Evolutionary conservation across 2,888 invertebrate genomes (phyloP).

Genomic region (Athalia rosae): DNA sequence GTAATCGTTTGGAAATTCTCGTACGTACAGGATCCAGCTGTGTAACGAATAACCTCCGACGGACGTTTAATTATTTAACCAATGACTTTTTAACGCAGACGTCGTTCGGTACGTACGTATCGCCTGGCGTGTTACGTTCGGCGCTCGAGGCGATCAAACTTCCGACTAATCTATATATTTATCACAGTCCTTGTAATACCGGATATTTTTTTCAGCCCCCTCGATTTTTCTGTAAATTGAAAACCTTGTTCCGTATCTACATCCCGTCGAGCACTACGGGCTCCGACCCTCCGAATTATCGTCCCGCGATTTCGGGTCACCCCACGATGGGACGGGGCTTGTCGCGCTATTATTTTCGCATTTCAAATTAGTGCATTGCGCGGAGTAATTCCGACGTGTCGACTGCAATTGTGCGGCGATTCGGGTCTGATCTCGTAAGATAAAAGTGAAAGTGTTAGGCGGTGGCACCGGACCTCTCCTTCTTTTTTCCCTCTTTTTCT

Average conservation of each 20-base stretch:
- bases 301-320: too few relatives aligned
- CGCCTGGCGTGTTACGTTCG: constrained; percentile 23
- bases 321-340: too few relatives aligned
- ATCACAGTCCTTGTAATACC: too few relatives aligned
- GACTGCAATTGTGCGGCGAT: constrained; percentile 41
- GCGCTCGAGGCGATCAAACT: constrained; percentile 38
- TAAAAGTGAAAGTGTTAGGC: constrained; percentile 47
- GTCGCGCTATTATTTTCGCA: background rate
- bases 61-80: constrained; percentile 38
- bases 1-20: constrained; percentile 14
- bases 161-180: constrained; percentile 34
- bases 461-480: constrained; percentile 33
- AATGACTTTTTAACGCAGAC: constrained; percentile 36
- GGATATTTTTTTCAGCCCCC: too few relatives aligned
- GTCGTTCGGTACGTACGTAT: too few relatives aligned
- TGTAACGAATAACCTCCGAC: constrained; percentile 31
- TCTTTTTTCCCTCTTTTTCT: constrained; percentile 5
- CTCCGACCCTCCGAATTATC: too few relatives aligned
- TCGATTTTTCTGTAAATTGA: too few relatives aligned
- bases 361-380: background rate
- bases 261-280: too few relatives aligned
- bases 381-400: background rate
- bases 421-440: constrained; percentile 46
- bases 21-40: constrained; percentile 25
- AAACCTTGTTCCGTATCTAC: too few relatives aligned